Percentiles rank a stretch among this genome's conserved stretches.
Evolutionary conservation across 2,797 vertebrate species (phyloP).

Genomic region (Acanthurus tractus): DNA sequence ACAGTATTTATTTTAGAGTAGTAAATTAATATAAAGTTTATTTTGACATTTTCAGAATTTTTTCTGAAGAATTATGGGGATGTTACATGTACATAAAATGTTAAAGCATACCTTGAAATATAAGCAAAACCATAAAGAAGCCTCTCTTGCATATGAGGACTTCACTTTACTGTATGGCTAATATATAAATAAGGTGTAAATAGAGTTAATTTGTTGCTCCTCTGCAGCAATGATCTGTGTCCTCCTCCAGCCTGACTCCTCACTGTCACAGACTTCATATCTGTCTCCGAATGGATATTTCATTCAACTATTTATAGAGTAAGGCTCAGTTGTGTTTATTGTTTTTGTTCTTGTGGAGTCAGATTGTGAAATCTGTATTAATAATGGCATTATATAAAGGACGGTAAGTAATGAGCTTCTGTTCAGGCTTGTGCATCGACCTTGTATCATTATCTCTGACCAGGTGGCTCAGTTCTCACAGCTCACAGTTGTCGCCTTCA

Average conservation of each 20-base stretch:
- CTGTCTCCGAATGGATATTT: conserved; percentile 28
- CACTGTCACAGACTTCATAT: conserved; percentile 14
- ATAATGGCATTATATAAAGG: conserved; percentile 30
- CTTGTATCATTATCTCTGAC: conserved; percentile 22
- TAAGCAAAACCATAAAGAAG: conserved; percentile 63
- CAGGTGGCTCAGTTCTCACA: conserved; percentile 24
- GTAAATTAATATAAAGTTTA: conserved; percentile 56
- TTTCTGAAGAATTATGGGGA: conserved; percentile 41
- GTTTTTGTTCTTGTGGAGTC: conserved; percentile 28
- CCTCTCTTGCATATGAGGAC: conserved; percentile 52
- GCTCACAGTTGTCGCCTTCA: conserved; percentile 25
- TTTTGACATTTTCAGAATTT: conserved; percentile 67
- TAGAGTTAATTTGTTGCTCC: conserved; percentile 62
- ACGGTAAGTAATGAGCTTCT: conserved; percentile 19
- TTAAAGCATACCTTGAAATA: conserved; percentile 70
- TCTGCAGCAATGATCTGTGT: conserved; percentile 50
- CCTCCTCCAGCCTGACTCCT: conserved; percentile 19
- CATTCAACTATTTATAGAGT: conserved; percentile 6
- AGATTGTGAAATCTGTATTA: conserved; percentile 16
- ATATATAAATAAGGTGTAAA: conserved; percentile 76
- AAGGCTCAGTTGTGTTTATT: neutral
- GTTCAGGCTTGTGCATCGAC: conserved; percentile 3
- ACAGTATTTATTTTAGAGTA: conserved; percentile 77
- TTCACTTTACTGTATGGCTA: conserved; percentile 63
- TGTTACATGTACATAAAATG: conserved; percentile 69